phyloP scores from a whole-genome alignment of 2,113 vertebrate genomes.

The Tamias sibiricus region DNA sequence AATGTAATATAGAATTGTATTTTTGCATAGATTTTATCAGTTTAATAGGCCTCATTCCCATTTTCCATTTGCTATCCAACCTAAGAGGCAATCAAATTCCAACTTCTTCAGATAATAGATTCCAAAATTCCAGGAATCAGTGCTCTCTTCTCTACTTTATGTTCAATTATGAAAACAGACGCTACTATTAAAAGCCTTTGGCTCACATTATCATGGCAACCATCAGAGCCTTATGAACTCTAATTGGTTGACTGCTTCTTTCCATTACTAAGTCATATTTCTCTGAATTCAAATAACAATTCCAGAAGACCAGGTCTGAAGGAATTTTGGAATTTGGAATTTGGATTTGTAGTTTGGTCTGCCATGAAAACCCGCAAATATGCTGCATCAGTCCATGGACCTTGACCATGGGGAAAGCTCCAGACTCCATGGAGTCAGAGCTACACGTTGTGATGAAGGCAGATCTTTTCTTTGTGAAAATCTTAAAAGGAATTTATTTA shows the following conservation, averaged over 20 bases:
- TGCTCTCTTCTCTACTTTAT: background rate
- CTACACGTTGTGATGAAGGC: slow-evolving; percentile 12
- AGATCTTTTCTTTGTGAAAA: slow-evolving; percentile 6
- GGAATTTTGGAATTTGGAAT: background rate
- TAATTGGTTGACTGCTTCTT: background rate
- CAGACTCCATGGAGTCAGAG: background rate
- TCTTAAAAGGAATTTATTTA: slow-evolving; percentile 69
- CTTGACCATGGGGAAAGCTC: background rate
- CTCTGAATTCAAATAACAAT: slow-evolving; percentile 60
- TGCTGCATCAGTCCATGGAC: background rate
- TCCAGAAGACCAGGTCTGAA: background rate
- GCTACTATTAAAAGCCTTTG: background rate
- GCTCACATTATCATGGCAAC: background rate
- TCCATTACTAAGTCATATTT: slow-evolving; percentile 24
- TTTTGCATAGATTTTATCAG: background rate
- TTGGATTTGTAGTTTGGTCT: slow-evolving; percentile 38
- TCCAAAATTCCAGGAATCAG: background rate
- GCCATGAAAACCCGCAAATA: slow-evolving; percentile 31
- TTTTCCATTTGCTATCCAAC: slow-evolving; percentile 40
- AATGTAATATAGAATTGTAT: background rate
- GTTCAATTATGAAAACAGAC: slow-evolving; percentile 20
- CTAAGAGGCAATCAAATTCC: background rate
- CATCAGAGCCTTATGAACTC: background rate
- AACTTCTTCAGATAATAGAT: background rate
- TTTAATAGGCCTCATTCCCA: background rate